These are phyloP conservation scores for Salvelinus sp. DNA, from an alignment of 2,113 vertebrate genomes.

Conservation along the genomic window DNA sequence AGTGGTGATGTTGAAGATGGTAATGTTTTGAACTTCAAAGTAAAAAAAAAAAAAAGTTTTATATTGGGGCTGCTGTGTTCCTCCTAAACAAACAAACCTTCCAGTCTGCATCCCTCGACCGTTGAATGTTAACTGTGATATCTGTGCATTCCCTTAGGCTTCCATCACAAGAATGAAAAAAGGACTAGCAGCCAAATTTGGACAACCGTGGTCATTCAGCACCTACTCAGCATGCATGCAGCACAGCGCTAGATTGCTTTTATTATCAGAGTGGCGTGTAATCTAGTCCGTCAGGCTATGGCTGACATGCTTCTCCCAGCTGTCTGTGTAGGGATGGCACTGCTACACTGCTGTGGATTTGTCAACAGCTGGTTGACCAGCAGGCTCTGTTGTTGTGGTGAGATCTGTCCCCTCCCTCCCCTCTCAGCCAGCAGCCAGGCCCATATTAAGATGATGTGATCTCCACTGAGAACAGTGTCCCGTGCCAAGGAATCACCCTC, in stretches of 20 bases:
- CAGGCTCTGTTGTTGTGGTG: slow-evolving; percentile 29
- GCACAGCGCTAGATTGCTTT: background rate
- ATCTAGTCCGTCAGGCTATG: background rate
- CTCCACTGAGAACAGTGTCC: slow-evolving; percentile 14
- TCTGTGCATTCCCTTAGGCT: background rate
- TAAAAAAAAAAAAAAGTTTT: no score
- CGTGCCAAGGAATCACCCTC: background rate
- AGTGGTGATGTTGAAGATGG: background rate
- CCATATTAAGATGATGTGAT: slow-evolving; percentile 20
- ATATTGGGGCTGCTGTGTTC: background rate
- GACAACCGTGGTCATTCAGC: slow-evolving; percentile 8
- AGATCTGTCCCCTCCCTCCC: slow-evolving; percentile 25
- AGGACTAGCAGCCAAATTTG: slow-evolving; percentile 1
- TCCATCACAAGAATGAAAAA: slow-evolving; percentile 2
- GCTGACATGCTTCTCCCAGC: background rate
- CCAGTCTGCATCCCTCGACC: background rate
- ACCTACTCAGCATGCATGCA: slow-evolving; percentile 9
- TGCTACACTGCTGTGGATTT: slow-evolving; percentile 29
- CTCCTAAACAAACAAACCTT: background rate
- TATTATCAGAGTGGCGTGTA: no score
- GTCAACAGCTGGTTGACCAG: slow-evolving; percentile 50
- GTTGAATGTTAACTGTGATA: background rate
- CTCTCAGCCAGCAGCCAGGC: slow-evolving; percentile 11
- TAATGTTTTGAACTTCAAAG: background rate
- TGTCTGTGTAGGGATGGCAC: background rate